phyloP scores from a whole-genome alignment of 2,888 invertebrate genomes.

The Eretmocerus hayati region DNA sequence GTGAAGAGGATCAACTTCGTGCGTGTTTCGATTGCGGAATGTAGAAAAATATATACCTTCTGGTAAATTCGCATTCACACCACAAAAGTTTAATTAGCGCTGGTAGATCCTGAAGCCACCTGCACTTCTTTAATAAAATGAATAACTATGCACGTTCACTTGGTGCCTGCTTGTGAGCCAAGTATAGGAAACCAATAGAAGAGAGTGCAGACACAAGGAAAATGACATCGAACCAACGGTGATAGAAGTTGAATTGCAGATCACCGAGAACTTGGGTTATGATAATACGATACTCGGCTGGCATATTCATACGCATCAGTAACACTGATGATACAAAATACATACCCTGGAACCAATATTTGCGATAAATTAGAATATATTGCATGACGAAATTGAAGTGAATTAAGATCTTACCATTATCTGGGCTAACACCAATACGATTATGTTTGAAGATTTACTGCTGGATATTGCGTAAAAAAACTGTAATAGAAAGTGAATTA shows the following conservation, averaged over 20 bases:
- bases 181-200: constrained; percentile 89
- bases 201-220: constrained; percentile 94
- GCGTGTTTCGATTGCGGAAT: too few species aligned
- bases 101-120: too few species aligned
- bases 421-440: constrained; percentile 92
- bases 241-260: constrained; percentile 97
- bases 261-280: constrained; percentile 90
- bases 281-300: constrained; percentile 90
- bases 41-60: too few species aligned
- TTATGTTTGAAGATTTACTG: constrained; percentile 96
- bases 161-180: constrained; percentile 85
- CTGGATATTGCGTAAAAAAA: constrained; percentile 99
- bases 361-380: not conserved
- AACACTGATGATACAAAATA: constrained; percentile 98
- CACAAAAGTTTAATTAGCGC: too few species aligned
- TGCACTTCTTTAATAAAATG: not conserved
- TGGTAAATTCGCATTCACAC: too few species aligned
- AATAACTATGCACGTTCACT: constrained; percentile 33
- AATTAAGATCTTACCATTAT: constrained; percentile 68
- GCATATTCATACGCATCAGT: constrained; percentile 99
- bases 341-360: constrained; percentile 70
- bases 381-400: not conserved
- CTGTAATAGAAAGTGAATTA: constrained; percentile 51
- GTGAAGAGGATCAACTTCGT: too few species aligned
- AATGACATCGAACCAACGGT: constrained; percentile 99